Percentiles rank a stretch among this genome's conserved stretches.
Evolutionary conservation across 2,797 vertebrate species (phyloP).

Genomic region (Acanthiza pusilla): DNA sequence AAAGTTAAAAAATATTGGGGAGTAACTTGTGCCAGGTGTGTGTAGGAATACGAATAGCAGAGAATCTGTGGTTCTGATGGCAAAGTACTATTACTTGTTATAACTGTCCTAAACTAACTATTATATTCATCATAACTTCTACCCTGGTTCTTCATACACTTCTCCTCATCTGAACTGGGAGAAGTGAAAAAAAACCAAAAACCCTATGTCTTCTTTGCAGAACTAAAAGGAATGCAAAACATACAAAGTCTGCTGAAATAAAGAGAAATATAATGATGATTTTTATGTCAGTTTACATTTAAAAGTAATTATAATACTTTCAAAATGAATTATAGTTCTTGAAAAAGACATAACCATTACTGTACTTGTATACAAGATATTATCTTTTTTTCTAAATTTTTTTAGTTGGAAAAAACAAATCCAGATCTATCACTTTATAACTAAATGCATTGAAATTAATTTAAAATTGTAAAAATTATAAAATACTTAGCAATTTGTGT

Average conservation of each 20-base stretch:
- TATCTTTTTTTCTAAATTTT: accelerated
- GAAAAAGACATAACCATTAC: background rate
- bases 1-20: background rate
- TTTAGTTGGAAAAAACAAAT: background rate
- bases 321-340: background rate
- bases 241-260: background rate
- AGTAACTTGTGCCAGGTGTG: background rate
- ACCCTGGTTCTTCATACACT: background rate
- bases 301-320: background rate
- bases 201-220: accelerated
- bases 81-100: background rate
- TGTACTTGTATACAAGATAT: background rate
- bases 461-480: background rate
- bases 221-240: background rate
- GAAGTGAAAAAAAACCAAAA: accelerated
- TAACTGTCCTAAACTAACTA: background rate
- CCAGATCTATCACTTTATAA: background rate
- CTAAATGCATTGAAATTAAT: background rate
- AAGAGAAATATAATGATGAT: background rate
- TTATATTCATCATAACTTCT: background rate
- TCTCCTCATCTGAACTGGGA: background rate
- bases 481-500: background rate
- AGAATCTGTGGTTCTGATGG: background rate
- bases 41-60: background rate
- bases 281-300: background rate